Percentiles rank a stretch among this genome's conserved stretches.
These are phyloP conservation scores for Aethina tumida DNA, from an alignment of 1,140 invertebrate species.

Conservation along the genomic window DNA sequence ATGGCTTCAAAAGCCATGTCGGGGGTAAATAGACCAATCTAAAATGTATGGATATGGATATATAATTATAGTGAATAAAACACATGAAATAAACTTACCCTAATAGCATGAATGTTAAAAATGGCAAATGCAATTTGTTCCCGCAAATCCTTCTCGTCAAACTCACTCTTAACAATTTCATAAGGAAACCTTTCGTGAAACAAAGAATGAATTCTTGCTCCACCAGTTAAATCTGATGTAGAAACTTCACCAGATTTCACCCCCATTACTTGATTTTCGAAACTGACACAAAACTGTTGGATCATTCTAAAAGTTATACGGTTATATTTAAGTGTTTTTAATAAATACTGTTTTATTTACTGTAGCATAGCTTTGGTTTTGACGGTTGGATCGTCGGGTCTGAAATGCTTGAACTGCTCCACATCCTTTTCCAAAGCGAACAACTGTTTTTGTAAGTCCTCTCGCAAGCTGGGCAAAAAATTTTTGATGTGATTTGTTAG, in stretches of 20 bases:
- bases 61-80: not conserved
- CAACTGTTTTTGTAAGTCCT: conserved; percentile 93
- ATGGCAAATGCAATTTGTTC: conserved; percentile 98
- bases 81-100: conserved; percentile 34
- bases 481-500: conserved; percentile 99
- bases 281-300: conserved; percentile 93
- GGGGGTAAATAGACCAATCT: conserved; percentile 97
- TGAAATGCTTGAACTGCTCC: conserved; percentile 97
- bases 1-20: conserved; percentile 99
- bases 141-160: conserved; percentile 96
- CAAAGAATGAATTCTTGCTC: conserved; percentile 97
- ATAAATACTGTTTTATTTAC: conserved; percentile 56
- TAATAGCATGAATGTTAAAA: conserved; percentile 93
- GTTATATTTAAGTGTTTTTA: no score
- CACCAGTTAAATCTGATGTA: conserved; percentile 94
- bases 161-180: conserved; percentile 98
- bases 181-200: conserved; percentile 99
- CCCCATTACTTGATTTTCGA: conserved; percentile 97
- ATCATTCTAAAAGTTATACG: conserved; percentile 85
- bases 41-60: conserved; percentile 17
- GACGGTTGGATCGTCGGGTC: conserved; percentile 93
- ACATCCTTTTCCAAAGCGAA: conserved; percentile 93
- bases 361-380: conserved; percentile 99
- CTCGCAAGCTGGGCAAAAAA: conserved; percentile 86
- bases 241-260: conserved; percentile 89